Percentiles rank a stretch among this genome's conserved stretches.
Evolutionary conservation across 2,888 invertebrate species (phyloP).

Genomic region (Miltochrista miniata): DNA sequence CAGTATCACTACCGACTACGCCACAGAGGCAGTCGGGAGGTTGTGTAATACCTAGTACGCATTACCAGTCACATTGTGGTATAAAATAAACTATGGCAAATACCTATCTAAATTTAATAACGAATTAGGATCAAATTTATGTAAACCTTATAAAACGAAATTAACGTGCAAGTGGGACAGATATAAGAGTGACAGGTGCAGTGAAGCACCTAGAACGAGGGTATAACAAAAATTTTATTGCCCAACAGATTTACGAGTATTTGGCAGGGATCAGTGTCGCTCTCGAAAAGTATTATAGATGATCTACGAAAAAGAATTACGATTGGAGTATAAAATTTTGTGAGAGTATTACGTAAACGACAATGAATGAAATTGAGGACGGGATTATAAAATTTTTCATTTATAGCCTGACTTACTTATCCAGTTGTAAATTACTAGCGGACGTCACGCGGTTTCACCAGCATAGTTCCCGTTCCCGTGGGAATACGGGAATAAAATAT

Average conservation of each 20-base stretch:
- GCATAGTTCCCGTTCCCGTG: too few relatives aligned
- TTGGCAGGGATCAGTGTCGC: conserved; percentile 39
- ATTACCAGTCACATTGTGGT: too few relatives aligned
- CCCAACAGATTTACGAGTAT: conserved; percentile 42
- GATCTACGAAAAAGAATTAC: conserved; percentile 41
- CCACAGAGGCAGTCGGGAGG: too few relatives aligned
- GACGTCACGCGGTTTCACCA: not conserved
- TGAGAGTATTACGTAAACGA: conserved; percentile 25
- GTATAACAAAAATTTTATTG: conserved; percentile 48
- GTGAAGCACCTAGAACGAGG: conserved; percentile 40
- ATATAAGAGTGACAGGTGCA: conserved; percentile 50
- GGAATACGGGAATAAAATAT: too few relatives aligned
- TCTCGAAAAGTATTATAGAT: conserved; percentile 40
- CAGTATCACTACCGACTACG: too few relatives aligned
- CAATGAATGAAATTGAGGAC: conserved; percentile 31
- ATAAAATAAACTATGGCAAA: too few relatives aligned
- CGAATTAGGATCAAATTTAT: not conserved
- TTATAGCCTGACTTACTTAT: conserved; percentile 3
- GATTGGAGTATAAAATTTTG: conserved; percentile 35
- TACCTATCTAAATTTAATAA: too few relatives aligned
- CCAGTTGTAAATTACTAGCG: not conserved
- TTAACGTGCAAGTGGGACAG: conserved; percentile 35
- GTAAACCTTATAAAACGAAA: conserved; percentile 20
- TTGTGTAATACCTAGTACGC: too few relatives aligned
- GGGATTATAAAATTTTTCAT: conserved; percentile 9